These are phyloP conservation scores for Phrynosoma blainvillii DNA, from an alignment of 2,113 vertebrate species.

Conservation along the genomic window DNA sequence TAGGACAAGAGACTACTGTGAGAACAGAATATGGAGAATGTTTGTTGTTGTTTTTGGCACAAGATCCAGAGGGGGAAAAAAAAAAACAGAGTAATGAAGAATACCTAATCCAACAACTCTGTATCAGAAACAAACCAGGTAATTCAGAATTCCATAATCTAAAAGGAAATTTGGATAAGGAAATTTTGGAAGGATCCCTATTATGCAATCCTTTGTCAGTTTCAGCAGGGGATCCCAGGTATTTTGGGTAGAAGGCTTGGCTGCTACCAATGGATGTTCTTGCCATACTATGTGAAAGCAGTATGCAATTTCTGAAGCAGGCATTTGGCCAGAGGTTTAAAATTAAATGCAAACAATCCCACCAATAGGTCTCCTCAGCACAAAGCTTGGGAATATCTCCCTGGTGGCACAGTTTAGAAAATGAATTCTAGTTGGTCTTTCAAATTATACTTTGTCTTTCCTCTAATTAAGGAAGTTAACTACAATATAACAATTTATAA, in stretches of 20 bases:
- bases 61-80: not conserved
- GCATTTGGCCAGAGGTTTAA: not conserved
- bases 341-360: slow-evolving; percentile 1
- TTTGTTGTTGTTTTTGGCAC: not conserved
- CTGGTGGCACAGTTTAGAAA: slow-evolving; percentile 40
- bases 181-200: not conserved
- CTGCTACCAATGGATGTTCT: not conserved
- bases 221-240: not conserved
- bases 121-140: not conserved
- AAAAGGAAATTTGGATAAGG: not conserved
- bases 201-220: not conserved
- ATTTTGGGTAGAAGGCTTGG: not conserved
- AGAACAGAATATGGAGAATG: too few species aligned
- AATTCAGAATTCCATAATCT: not conserved
- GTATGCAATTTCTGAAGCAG: not conserved
- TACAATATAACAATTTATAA: slow-evolving; percentile 47
- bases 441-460: slow-evolving; percentile 20
- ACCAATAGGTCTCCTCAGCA: not conserved
- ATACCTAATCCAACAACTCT: not conserved
- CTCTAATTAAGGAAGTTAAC: slow-evolving; percentile 56
- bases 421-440: slow-evolving; percentile 46
- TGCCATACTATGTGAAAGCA: not conserved
- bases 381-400: slow-evolving; percentile 1
- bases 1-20: too few species aligned
- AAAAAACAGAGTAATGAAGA: not conserved